Conservation (phyloP, 2,888 invertebrate genomes). For the Agrotis clavis region DNA sequence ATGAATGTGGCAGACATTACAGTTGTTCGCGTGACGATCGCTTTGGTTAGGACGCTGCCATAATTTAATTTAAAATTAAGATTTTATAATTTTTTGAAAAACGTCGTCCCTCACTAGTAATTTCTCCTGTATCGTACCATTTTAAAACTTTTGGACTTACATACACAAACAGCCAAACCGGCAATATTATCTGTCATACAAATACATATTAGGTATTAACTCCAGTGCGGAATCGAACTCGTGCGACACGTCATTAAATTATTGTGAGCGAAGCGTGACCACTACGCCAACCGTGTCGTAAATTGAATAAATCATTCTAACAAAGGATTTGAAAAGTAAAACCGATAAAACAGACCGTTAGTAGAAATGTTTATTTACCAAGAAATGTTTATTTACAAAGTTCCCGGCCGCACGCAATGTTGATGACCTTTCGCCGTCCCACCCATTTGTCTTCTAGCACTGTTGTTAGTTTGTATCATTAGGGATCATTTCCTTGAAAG, state of each 20-base stretch:
- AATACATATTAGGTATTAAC: no score
- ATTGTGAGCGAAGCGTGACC: no score
- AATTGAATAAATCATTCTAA: constrained; percentile 20
- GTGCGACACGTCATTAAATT: no score
- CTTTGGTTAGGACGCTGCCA: neutral
- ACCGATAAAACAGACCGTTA: constrained; percentile 47
- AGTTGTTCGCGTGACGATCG: neutral
- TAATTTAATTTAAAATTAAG: neutral
- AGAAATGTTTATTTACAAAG: constrained; percentile 67
- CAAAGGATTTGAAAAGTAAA: constrained; percentile 34
- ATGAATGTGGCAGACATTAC: no score
- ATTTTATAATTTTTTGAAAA: neutral
- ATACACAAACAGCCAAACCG: no score
- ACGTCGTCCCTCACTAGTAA: no score
- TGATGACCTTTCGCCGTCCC: constrained; percentile 61
- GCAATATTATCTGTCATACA: no score
- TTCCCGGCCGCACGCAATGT: constrained; percentile 66
- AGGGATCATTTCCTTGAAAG: constrained; percentile 42
- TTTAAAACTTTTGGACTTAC: no score
- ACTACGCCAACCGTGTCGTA: no score
- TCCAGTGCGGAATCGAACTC: no score
- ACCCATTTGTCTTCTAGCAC: constrained; percentile 50
- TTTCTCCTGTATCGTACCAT: no score
- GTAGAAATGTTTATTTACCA: constrained; percentile 60
- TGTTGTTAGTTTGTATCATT: constrained; percentile 48